phyloP scores from a whole-genome alignment of 1,140 invertebrate species.

The Drosophila sturtevanti region DNA sequence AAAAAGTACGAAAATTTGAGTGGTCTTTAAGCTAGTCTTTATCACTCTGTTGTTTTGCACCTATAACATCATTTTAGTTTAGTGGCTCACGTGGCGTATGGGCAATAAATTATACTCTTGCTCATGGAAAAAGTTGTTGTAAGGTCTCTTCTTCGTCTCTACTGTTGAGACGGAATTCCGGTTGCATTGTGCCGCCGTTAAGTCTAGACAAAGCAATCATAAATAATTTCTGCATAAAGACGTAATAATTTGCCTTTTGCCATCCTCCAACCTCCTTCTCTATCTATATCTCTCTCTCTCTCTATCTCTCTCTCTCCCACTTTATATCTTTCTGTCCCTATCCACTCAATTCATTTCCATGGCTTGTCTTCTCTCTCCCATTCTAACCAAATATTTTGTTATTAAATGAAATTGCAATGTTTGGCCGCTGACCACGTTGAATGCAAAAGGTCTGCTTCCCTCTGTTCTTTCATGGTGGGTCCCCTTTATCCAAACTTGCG shows the following conservation, averaged over 20 bases:
- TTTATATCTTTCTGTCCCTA: conserved; percentile 12
- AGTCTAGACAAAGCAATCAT: conserved; percentile 79
- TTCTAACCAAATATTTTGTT: conserved; percentile 75
- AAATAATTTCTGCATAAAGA: conserved; percentile 80
- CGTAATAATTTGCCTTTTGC: conserved; percentile 68
- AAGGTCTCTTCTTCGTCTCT: conserved; percentile 34
- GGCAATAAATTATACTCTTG: conserved; percentile 63
- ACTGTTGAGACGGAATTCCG: conserved; percentile 59
- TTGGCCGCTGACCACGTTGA: conserved; percentile 63
- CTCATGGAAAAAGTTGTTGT: conserved; percentile 29
- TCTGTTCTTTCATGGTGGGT: no score
- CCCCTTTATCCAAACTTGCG: background rate
- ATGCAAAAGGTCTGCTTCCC: conserved; percentile 6
- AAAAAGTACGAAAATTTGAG: conserved; percentile 2
- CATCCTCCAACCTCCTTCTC: background rate
- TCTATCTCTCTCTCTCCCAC: conserved; percentile 5
- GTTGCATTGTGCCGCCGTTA: conserved; percentile 70
- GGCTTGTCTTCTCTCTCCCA: background rate
- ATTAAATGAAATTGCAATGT: conserved; percentile 80
- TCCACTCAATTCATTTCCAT: background rate
- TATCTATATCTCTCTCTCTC: background rate
- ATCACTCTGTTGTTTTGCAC: conserved; percentile 12
- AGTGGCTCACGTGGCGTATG: conserved; percentile 64
- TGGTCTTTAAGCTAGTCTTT: conserved; percentile 20
- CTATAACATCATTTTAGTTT: conserved; percentile 10